These are phyloP conservation scores for Cinclus mexicanus DNA, from an alignment of 2,113 vertebrate species.

Conservation along the genomic window DNA sequence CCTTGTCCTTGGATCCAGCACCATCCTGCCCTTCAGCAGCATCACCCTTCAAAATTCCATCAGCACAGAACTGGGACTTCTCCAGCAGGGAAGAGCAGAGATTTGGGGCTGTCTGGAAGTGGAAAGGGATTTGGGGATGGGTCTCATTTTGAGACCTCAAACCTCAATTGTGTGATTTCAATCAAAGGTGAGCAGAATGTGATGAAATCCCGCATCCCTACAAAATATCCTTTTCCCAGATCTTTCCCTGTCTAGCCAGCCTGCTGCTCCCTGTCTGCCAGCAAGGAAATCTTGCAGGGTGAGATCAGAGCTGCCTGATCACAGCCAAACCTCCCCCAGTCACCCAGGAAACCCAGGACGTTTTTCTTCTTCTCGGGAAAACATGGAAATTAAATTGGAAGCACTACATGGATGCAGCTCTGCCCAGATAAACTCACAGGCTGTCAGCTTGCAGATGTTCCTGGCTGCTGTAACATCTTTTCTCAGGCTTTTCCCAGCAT, in stretches of 20 bases:
- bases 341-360: slow-evolving; percentile 37
- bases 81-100: background rate
- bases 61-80: background rate
- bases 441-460: slow-evolving; percentile 50
- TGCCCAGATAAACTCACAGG: slow-evolving; percentile 22
- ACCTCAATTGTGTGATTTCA: background rate
- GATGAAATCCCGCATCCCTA: background rate
- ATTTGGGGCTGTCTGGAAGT: background rate
- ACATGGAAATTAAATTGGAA: slow-evolving; percentile 50
- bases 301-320: slow-evolving; percentile 41
- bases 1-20: background rate
- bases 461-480: background rate
- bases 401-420: background rate
- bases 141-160: background rate
- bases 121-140: background rate
- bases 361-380: slow-evolving; percentile 14
- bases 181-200: background rate
- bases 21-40: background rate
- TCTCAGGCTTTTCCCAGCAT: background rate
- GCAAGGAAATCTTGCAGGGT: background rate
- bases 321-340: slow-evolving; percentile 1
- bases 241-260: background rate
- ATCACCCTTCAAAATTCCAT: background rate
- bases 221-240: background rate
- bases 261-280: slow-evolving; percentile 15